phyloP scores from a whole-genome alignment of 2,888 invertebrate genomes.

The Epistrophe eligans region DNA sequence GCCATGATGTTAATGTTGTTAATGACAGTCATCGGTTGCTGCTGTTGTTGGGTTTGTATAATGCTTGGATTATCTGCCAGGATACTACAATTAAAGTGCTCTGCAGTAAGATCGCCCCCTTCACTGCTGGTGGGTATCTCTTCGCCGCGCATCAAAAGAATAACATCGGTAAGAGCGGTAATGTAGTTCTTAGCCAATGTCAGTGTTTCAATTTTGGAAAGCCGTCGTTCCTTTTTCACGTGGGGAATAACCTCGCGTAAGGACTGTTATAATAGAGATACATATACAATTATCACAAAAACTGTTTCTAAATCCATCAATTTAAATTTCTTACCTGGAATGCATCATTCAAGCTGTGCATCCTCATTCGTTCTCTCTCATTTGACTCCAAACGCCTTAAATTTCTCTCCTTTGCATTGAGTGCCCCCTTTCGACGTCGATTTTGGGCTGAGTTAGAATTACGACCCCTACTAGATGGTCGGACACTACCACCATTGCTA shows the following conservation, averaged over 20 bases:
- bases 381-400: constrained; percentile 94
- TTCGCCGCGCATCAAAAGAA: constrained; percentile 89
- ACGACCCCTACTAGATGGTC: constrained; percentile 81
- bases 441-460: constrained; percentile 81
- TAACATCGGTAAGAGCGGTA: constrained; percentile 93
- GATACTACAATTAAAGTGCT: constrained; percentile 81
- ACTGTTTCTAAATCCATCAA: background rate
- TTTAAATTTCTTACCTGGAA: constrained; percentile 88
- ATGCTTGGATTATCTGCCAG: constrained; percentile 80
- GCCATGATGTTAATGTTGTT: constrained; percentile 76
- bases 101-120: constrained; percentile 74
- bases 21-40: constrained; percentile 77
- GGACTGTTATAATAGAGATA: constrained; percentile 84
- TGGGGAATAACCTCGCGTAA: constrained; percentile 94
- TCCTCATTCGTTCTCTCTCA: constrained; percentile 95
- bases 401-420: constrained; percentile 94
- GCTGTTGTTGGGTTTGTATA: constrained; percentile 79
- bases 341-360: constrained; percentile 96
- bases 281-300: background rate
- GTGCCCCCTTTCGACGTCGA: constrained; percentile 89
- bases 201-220: constrained; percentile 94
- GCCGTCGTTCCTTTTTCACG: constrained; percentile 91
- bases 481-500: constrained; percentile 81
- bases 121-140: constrained; percentile 77
- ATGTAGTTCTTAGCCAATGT: constrained; percentile 96